phyloP scores from a whole-genome alignment of 2,113 vertebrate genomes.

The Herpetotheres cachinnans region DNA sequence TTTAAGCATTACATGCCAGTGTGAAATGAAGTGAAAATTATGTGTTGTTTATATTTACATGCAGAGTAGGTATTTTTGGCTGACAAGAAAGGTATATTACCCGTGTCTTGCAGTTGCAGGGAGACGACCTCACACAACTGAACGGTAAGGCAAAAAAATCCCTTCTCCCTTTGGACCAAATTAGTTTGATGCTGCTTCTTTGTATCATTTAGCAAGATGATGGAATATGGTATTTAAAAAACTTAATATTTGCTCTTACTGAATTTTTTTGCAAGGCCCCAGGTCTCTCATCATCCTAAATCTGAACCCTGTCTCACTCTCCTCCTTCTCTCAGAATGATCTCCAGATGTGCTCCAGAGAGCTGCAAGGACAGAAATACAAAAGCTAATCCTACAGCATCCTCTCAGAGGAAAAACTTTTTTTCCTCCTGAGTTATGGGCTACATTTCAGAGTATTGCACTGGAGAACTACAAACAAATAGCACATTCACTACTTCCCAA shows the following conservation, averaged over 20 bases:
- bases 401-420: conserved; percentile 34
- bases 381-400: conserved; percentile 35
- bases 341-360: conserved; percentile 50
- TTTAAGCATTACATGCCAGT: conserved; percentile 3
- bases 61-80: conserved; percentile 29
- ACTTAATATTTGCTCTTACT: background rate
- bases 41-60: conserved; percentile 47
- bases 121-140: background rate
- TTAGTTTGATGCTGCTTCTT: background rate
- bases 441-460: conserved; percentile 9
- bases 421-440: background rate
- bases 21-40: conserved; percentile 44
- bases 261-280: background rate
- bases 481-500: conserved; percentile 31
- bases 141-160: background rate
- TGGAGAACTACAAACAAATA: conserved; percentile 38
- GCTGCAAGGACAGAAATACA: background rate
- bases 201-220: background rate
- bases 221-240: background rate
- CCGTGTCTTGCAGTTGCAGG: background rate
- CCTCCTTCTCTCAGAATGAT: conserved; percentile 27
- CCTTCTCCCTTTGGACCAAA: background rate
- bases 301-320: background rate
- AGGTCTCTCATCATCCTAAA: conserved; percentile 15
- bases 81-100: conserved; percentile 11